Evolutionary conservation across 2,797 vertebrate species (phyloP).

Genomic region (Alexandromys oeconomus): DNA sequence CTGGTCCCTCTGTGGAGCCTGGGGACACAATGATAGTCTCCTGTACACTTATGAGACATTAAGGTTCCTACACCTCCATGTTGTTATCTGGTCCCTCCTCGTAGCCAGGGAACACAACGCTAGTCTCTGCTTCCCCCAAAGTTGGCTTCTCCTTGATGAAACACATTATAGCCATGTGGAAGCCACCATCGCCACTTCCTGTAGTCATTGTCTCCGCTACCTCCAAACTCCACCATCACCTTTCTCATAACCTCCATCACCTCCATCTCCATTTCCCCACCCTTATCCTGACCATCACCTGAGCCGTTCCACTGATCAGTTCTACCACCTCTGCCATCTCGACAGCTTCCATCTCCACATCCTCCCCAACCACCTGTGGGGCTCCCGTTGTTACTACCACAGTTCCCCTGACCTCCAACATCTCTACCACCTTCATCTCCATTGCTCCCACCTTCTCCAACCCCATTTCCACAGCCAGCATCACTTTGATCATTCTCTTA

Average conservation of each 20-base stretch:
- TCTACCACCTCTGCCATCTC: background rate
- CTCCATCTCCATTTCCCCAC: background rate
- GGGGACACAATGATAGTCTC: background rate
- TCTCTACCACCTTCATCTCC: background rate
- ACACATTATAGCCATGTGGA: background rate
- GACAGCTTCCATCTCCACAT: background rate
- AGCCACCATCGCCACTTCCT: background rate
- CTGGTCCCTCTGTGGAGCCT: background rate
- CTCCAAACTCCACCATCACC: background rate
- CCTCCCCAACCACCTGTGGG: no score
- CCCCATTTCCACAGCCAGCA: background rate
- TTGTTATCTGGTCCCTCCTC: background rate
- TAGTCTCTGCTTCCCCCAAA: background rate
- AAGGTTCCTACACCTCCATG: background rate
- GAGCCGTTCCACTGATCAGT: background rate
- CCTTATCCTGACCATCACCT: no score
- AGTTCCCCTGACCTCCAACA: background rate
- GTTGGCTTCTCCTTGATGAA: background rate
- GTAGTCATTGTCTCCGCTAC: background rate
- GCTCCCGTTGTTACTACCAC: no score
- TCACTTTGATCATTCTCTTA: background rate
- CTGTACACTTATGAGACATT: background rate
- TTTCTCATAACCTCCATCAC: no score
- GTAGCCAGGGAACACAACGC: background rate
- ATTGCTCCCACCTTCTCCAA: background rate